Percentiles rank a stretch among this genome's conserved stretches.
Evolutionary conservation across 2,113 vertebrate species (phyloP).

Genomic region (Dissostichus mawsoni): DNA sequence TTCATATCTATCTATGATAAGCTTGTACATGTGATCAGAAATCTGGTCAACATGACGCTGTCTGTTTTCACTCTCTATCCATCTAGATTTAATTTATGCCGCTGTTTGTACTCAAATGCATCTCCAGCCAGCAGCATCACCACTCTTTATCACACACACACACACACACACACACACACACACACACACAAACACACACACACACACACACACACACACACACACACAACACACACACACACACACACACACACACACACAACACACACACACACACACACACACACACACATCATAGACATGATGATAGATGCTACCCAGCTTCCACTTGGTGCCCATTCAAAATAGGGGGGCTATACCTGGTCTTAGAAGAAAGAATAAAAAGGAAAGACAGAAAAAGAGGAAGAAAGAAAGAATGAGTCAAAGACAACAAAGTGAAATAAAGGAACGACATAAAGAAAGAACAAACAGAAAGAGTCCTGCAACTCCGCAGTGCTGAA

Average conservation of each 20-base stretch:
- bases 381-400: neutral
- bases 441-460: constrained; percentile 56
- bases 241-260: constrained; percentile 17
- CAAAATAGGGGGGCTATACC: constrained; percentile 23
- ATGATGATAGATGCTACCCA: constrained; percentile 28
- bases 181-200: constrained; percentile 6
- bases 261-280: constrained; percentile 8
- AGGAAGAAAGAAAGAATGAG: constrained; percentile 15
- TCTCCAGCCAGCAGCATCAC: constrained; percentile 18
- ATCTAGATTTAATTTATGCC: constrained; percentile 31
- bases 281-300: neutral
- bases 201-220: neutral
- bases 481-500: constrained; percentile 70
- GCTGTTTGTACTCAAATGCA: constrained; percentile 46
- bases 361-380: neutral
- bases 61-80: constrained; percentile 33
- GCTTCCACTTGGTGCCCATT: constrained; percentile 27
- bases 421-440: constrained; percentile 67
- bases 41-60: constrained; percentile 27
- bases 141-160: neutral
- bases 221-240: neutral
- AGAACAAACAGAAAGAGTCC: constrained; percentile 68
- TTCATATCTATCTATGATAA: neutral
- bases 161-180: constrained; percentile 23
- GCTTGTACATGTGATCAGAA: neutral